Base-by-base conservation (phyloP, 2,888 invertebrate genomes). In the Hydroisotoma schaefferi region DNA sequence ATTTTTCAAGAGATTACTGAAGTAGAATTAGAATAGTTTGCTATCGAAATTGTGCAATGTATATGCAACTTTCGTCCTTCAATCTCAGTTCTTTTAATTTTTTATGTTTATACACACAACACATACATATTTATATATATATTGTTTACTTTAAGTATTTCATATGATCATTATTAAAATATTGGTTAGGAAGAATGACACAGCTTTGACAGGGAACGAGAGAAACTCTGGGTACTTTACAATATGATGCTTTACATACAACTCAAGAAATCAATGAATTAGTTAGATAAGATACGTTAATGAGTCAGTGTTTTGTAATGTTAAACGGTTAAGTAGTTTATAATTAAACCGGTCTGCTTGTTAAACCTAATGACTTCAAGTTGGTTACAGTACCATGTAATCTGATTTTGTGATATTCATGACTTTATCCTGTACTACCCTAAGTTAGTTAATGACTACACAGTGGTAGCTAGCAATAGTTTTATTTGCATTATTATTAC, bases 361-460 rank as follows among this genome's bases (percentile, higher is more conserved):
- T 26, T 53, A 43, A 53, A 53, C 53, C 53, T 40, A 29, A 53
- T 37, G 53, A 53, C 53, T 53, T 53, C 53, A 38, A 46, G 46
- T 53, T 53, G 53, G 27, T 53, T 53, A 53, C 53, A 38, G 43
- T 53, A 53, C 53, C 23, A 40, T 53, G 53, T 29, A 61, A 68
- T 70, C 70, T 68, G 65, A 67, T 70, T 71, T 71, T 71, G 71
- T 71, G 71, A 71, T 71, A 71, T 68, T 63, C 59, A 61, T 69
- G 71, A 69, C 71, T 68, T 68, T 68, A 63, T 59, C 60, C 59
- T 27, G 43, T 43, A 57, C 37, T 40, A 38, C 26, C 40, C 54
- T 56, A 48, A 28, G 33, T 61, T 56, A 38, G 44, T 44, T 28
- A 27, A 25, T 10, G 28, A 26, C 23, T 27, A n/a, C 20, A 48